These are phyloP conservation scores for Hetaerina americana DNA, from an alignment of 1,140 invertebrate genomes.

Conservation along the genomic window DNA sequence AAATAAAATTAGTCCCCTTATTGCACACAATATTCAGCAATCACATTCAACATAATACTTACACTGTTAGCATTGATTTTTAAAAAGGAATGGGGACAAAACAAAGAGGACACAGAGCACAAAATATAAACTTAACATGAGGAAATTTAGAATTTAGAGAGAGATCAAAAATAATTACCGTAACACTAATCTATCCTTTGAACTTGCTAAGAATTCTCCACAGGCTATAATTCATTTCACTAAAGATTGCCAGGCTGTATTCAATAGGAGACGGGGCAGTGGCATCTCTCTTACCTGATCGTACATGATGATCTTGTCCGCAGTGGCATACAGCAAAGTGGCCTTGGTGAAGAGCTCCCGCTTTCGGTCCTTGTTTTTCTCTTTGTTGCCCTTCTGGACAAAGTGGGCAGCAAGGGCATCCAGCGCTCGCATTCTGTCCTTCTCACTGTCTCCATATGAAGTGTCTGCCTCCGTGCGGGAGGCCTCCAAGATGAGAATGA, in stretches of 20 bases:
- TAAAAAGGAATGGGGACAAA: too few species aligned
- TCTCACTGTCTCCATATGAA: constrained; percentile 84
- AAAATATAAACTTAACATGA: constrained; percentile 2
- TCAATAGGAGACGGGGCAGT: too few species aligned
- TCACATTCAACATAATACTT: too few species aligned
- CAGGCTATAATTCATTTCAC: too few species aligned
- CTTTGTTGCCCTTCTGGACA: constrained; percentile 89
- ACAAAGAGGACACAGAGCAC: not conserved
- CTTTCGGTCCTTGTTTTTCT: constrained; percentile 92
- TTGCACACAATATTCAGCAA: too few species aligned
- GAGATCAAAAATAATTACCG: not conserved
- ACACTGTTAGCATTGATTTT: too few species aligned
- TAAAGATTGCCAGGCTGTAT: too few species aligned
- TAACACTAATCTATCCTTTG: not conserved
- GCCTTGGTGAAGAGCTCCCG: constrained; percentile 93
- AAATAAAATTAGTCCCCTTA: too few species aligned
- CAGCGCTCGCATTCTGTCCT: constrained; percentile 90
- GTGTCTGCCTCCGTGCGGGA: constrained; percentile 75
- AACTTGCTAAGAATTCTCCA: not conserved
- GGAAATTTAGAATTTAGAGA: constrained; percentile 3
- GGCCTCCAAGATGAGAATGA: constrained; percentile 84
- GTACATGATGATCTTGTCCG: constrained; percentile 99
- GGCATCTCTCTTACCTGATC: constrained; percentile 86
- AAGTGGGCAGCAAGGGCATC: constrained; percentile 97
- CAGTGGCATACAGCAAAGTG: constrained; percentile 90